Evolutionary conservation across 2,113 vertebrate species (phyloP).

Genomic region (Ammodytes marinus): DNA sequence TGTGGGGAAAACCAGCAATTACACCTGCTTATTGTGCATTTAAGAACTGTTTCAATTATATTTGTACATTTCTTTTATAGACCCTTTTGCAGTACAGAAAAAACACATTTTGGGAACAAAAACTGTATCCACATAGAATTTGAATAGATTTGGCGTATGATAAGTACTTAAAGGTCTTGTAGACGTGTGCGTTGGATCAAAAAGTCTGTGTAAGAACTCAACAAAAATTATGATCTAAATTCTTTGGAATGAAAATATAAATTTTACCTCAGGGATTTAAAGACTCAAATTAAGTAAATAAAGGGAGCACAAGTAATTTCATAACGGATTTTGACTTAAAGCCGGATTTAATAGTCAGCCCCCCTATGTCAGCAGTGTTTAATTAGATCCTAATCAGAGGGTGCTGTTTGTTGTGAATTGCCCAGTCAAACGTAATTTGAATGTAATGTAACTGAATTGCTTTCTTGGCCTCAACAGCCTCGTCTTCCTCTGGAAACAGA

Average conservation of each 20-base stretch:
- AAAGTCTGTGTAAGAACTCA: neutral
- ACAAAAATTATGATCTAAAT: neutral
- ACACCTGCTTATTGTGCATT: neutral
- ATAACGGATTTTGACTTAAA: neutral
- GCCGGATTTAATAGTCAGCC: neutral
- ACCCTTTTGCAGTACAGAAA: neutral
- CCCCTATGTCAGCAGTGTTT: neutral
- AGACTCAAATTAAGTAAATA: neutral
- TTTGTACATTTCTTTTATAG: neutral
- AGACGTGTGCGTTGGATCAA: neutral
- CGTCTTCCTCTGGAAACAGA: constrained; percentile 72
- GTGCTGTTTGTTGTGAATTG: neutral
- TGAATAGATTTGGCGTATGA: neutral
- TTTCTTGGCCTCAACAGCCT: constrained; percentile 65
- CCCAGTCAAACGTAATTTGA: neutral
- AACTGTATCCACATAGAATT: neutral
- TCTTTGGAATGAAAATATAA: no score
- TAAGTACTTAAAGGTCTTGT: neutral
- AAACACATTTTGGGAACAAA: neutral
- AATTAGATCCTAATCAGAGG: neutral
- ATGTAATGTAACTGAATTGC: neutral
- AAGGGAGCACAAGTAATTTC: neutral
- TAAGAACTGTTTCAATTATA: neutral
- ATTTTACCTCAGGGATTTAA: neutral
- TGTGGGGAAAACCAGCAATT: neutral